A percentile compares a stretch with the other conserved stretches of the same genome.
phyloP scores from a whole-genome alignment of 2,888 invertebrate genomes.

The Clanis bilineata region DNA sequence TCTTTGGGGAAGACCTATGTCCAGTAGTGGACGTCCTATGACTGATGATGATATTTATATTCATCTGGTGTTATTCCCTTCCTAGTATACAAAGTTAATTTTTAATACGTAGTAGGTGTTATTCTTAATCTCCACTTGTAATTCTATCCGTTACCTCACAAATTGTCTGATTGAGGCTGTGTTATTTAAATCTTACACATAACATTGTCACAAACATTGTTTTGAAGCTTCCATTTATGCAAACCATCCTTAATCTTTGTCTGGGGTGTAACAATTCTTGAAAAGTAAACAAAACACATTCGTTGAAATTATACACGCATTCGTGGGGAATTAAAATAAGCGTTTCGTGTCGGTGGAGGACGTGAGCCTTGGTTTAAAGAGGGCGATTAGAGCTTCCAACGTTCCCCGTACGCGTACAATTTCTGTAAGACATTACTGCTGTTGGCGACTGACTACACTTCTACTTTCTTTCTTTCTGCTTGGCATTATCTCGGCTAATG shows the following conservation, averaged over 20 bases:
- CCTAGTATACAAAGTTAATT: too few species aligned
- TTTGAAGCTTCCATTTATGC: conserved; percentile 9
- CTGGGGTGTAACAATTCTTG: conserved; percentile 53
- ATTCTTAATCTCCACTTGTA: not conserved
- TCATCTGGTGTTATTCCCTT: too few species aligned
- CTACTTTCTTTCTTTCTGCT: conserved; percentile 35
- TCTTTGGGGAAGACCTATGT: too few species aligned
- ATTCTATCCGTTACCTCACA: not conserved
- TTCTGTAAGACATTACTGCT: conserved; percentile 51
- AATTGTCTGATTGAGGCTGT: not conserved
- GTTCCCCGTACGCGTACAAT: conserved; percentile 61
- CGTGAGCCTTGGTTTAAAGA: conserved; percentile 69
- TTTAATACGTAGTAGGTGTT: not conserved
- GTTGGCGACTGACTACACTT: conserved; percentile 38
- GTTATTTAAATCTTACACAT: not conserved
- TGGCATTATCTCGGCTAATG: not conserved
- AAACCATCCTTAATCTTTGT: conserved; percentile 34
- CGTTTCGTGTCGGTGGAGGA: conserved; percentile 53
- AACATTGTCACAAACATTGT: not conserved
- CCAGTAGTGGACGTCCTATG: too few species aligned
- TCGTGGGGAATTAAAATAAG: conserved; percentile 75
- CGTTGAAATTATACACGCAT: conserved; percentile 68
- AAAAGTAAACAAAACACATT: conserved; percentile 67
- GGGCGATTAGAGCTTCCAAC: conserved; percentile 69
- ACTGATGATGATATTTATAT: too few species aligned